phyloP scores from a whole-genome alignment of 1,140 invertebrate genomes.

The Dendroctonus valens region DNA sequence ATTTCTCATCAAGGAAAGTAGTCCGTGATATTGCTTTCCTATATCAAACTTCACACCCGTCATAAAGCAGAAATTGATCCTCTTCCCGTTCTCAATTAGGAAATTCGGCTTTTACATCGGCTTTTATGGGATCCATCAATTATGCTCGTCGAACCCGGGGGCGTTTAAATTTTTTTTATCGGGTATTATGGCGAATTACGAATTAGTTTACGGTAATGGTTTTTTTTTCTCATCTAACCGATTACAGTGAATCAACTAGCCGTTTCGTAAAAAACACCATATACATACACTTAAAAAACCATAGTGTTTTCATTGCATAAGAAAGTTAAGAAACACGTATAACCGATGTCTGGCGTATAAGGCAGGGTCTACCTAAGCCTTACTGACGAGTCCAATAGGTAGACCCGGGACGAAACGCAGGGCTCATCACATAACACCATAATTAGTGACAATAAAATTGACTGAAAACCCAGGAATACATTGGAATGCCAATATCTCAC shows the following conservation, averaged over 20 bases:
- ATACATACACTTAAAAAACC: neutral
- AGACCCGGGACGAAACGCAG: too few relatives aligned
- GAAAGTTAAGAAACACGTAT: neutral
- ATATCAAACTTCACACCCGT: conserved; percentile 50
- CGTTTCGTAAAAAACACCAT: neutral
- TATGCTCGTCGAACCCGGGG: conserved; percentile 28
- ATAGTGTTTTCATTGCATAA: neutral
- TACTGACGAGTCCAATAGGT: too few relatives aligned
- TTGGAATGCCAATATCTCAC: too few relatives aligned
- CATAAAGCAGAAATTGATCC: conserved; percentile 48
- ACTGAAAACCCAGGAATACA: too few relatives aligned
- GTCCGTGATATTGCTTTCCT: conserved; percentile 49
- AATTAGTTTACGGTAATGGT: conserved; percentile 14
- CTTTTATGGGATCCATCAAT: conserved; percentile 43
- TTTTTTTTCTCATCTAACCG: neutral
- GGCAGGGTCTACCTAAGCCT: too few relatives aligned
- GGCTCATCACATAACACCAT: too few relatives aligned
- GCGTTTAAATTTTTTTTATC: conserved; percentile 26
- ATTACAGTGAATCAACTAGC: too few relatives aligned
- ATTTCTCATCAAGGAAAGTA: conserved; percentile 52
- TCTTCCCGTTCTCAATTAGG: conserved; percentile 46
- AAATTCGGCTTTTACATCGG: conserved; percentile 48
- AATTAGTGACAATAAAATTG: too few relatives aligned
- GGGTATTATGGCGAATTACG: conserved; percentile 16
- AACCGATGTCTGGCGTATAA: too few relatives aligned